Evolutionary conservation across 2,113 vertebrate species (phyloP), one percentile per base, ranked within the genome.

Genomic region (Nothocercus julius): DNA sequence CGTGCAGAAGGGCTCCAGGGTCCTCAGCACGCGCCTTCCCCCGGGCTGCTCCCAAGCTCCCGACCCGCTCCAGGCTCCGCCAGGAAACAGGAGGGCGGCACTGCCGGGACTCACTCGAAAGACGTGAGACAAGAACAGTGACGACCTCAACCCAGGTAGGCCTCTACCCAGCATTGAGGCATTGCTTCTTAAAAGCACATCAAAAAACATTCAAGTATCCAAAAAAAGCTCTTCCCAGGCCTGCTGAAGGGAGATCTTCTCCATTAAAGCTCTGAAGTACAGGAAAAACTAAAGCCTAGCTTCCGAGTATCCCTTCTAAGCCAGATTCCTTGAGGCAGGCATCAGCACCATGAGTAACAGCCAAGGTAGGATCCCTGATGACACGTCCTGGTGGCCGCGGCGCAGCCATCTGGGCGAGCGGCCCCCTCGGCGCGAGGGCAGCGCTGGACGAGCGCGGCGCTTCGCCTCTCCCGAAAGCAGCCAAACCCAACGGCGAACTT

Each of bases 341-440:
- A 19, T 11, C 32, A 64, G 27, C 40, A n/a, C 18, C 5, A 45
- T 56, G 44, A 49, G 27, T 4, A 27, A 62, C 22, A 77, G 19
- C 34, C 38, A 88, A 72, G 34, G 16, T 19, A 36, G 42, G 32
- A 22, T 5, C 87, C 51, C 24, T 68, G 28, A 61, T 13, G 22
- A 44, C 44, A 45, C 3, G 2, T 5, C 70, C 38, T 32, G 2
- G 0, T 2, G 21, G 13, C 54, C 58, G 40, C 2, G 0, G 17
- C 24, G n/a, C 22, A 34, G 30, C 34, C 9, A 12, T 11, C 40
- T 30, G 19, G 34, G 15, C 36, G 25, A 47, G 45, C 11, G 30
- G 51, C 27, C 74, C 34, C 34, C 58, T 59, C 24, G 27, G 24
- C 4, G 25, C 40, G 54, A 11, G 32, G 25, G 51, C n/a, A 36